Percentiles rank a stretch among this genome's conserved stretches.
These are phyloP conservation scores for Paraescarpia echinospica DNA, from an alignment of 1,140 invertebrate genomes.

Conservation along the genomic window DNA sequence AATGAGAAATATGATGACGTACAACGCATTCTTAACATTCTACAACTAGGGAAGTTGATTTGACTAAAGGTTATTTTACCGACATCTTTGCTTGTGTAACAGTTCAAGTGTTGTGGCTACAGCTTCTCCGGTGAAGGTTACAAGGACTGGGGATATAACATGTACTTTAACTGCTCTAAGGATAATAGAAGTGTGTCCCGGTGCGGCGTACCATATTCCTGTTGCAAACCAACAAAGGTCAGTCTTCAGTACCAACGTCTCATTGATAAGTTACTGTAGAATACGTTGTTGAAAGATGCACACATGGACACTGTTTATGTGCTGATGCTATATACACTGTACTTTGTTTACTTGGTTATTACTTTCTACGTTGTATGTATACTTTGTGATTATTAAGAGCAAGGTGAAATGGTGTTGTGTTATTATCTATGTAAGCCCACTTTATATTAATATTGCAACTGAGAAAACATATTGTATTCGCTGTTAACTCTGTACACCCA, in stretches of 20 bases:
- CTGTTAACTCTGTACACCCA: neutral
- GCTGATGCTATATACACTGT: neutral
- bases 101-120: conserved; percentile 89
- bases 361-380: neutral
- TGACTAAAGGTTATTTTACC: neutral
- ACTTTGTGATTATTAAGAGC: neutral
- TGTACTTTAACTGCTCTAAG: conserved; percentile 77
- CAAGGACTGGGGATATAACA: conserved; percentile 91
- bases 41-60: too few species aligned
- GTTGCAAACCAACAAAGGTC: conserved; percentile 71
- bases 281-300: neutral
- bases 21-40: too few species aligned
- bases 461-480: too few species aligned
- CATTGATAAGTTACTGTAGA: neutral
- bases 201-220: conserved; percentile 91
- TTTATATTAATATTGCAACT: too few species aligned
- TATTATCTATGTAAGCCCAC: neutral
- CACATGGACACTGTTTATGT: neutral
- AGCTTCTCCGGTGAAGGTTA: conserved; percentile 86
- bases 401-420: neutral
- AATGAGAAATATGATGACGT: too few species aligned
- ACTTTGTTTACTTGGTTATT: neutral
- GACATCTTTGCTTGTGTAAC: conserved; percentile 25
- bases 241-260: neutral
- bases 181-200: conserved; percentile 68